Percentiles rank a stretch among this genome's conserved stretches.
Conservation (phyloP, 2,797 vertebrate species). For the Ptychobarbus kaznakovi region DNA sequence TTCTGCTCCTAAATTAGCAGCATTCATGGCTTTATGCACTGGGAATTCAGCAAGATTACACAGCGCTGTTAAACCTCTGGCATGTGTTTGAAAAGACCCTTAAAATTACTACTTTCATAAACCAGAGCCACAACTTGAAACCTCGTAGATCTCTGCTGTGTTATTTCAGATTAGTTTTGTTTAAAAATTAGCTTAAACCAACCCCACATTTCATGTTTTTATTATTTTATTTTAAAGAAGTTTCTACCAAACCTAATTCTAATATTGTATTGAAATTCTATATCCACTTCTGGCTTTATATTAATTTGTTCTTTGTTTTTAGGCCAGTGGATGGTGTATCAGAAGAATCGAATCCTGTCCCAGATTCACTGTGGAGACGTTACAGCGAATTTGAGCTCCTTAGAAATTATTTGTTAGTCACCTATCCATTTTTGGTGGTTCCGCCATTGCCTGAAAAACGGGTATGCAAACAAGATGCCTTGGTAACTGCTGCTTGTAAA, state of each 20-base stretch:
- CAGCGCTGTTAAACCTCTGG: constrained; percentile 33
- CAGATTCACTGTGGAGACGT: constrained; percentile 92
- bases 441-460: constrained; percentile 95
- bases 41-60: constrained; percentile 37
- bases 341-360: constrained; percentile 84
- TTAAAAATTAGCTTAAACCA: constrained; percentile 14
- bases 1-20: constrained; percentile 25
- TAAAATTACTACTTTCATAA: constrained; percentile 25
- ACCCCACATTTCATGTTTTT: constrained; percentile 15
- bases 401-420: constrained; percentile 88
- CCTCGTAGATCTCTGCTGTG: constrained; percentile 13
- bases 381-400: constrained; percentile 97
- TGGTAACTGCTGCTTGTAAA: background rate
- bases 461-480: constrained; percentile 75
- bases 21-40: constrained; percentile 13
- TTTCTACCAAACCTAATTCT: background rate
- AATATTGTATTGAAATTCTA: background rate
- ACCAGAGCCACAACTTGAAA: constrained; percentile 11
- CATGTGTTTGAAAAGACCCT: constrained; percentile 21
- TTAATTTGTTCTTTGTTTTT: constrained; percentile 50
- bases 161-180: constrained; percentile 27
- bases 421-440: constrained; percentile 87
- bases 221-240: background rate
- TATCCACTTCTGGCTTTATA: background rate
- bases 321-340: constrained; percentile 83